phyloP scores from a whole-genome alignment of 2,113 vertebrate genomes.

The Bos taurus region DNA sequence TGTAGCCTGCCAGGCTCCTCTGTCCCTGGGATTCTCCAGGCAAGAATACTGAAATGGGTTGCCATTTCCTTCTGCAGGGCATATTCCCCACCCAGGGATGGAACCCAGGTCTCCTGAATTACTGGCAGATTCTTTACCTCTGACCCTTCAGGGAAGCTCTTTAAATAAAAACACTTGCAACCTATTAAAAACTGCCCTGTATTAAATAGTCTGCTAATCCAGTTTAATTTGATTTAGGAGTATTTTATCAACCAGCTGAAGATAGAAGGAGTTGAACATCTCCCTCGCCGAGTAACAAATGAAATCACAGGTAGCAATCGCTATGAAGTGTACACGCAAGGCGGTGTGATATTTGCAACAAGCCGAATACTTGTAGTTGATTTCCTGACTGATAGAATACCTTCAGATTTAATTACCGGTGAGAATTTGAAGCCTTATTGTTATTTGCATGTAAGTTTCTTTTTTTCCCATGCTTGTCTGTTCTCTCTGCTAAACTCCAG shows the following conservation, averaged over 20 bases:
- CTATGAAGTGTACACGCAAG: slow-evolving; percentile 92
- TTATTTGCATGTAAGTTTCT: background rate
- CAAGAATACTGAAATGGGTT: background rate
- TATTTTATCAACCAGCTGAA: slow-evolving; percentile 93
- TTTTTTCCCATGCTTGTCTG: background rate
- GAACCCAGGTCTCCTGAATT: background rate
- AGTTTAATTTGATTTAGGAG: slow-evolving; percentile 82
- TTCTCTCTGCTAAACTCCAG: background rate
- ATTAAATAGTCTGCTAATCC: slow-evolving; percentile 14
- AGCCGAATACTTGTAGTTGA: slow-evolving; percentile 97
- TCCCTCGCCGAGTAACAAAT: slow-evolving; percentile 92
- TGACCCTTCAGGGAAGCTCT: background rate
- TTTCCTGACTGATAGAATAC: slow-evolving; percentile 95
- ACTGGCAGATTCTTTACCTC: background rate
- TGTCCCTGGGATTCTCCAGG: background rate
- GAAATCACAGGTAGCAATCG: slow-evolving; percentile 88
- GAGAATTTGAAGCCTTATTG: slow-evolving; percentile 56
- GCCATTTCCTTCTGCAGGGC: background rate
- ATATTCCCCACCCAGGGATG: background rate
- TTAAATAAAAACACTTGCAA: background rate
- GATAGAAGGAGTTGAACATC: slow-evolving; percentile 88
- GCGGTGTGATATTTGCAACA: slow-evolving; percentile 95
- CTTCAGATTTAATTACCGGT: slow-evolving; percentile 94
- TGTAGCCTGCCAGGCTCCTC: background rate
- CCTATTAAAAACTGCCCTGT: background rate